Evolutionary conservation across 1,140 invertebrate species (phyloP).

Genomic region (Tetramorium parvispinum): DNA sequence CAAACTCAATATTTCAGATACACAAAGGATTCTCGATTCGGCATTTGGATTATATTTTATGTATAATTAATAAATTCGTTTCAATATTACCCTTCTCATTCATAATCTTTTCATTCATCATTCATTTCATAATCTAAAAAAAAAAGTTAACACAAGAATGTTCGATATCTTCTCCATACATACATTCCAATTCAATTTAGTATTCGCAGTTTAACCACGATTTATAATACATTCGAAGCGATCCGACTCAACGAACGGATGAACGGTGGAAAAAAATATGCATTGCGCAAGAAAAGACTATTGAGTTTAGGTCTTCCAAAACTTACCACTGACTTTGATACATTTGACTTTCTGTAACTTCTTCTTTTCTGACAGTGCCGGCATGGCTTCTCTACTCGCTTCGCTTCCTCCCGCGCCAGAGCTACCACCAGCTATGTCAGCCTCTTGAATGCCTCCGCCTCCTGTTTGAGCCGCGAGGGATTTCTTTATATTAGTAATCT

Average conservation of each 20-base stretch:
- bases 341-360: conserved; percentile 83
- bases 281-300: conserved; percentile 47
- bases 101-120: conserved; percentile 35
- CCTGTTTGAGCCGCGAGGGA: conserved; percentile 78
- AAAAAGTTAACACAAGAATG: conserved; percentile 24
- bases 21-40: conserved; percentile 28
- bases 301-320: conserved; percentile 82
- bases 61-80: conserved; percentile 61
- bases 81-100: conserved; percentile 50
- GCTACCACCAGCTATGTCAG: conserved; percentile 82
- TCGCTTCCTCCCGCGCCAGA: conserved; percentile 81
- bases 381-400: conserved; percentile 81
- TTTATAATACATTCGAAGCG: conserved; percentile 2
- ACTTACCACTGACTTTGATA: conserved; percentile 84
- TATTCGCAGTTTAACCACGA: neutral
- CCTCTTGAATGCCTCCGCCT: conserved; percentile 81
- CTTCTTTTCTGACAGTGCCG: conserved; percentile 82
- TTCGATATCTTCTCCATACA: conserved; percentile 5
- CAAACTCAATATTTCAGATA: conserved; percentile 38
- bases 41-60: conserved; percentile 31
- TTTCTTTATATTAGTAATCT: conserved; percentile 83
- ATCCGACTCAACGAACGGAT: conserved; percentile 33
- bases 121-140: conserved; percentile 17
- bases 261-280: conserved; percentile 33
- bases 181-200: conserved; percentile 17